Evolutionary conservation across 2,888 invertebrate species (phyloP).

Genomic region (Epinotia ramella): DNA sequence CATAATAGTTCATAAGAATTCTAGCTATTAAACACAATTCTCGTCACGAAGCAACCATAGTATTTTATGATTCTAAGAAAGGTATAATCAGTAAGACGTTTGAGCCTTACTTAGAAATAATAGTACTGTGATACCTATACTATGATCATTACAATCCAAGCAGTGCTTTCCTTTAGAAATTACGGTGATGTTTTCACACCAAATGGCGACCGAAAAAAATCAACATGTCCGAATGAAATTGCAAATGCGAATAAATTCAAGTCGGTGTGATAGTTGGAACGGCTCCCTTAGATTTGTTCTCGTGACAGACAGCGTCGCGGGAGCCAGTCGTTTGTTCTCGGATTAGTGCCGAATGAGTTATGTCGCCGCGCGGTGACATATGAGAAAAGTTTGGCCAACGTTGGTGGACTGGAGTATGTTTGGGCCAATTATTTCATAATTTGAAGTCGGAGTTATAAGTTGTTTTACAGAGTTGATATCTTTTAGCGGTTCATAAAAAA

Average conservation of each 20-base stretch:
- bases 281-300: constrained; percentile 43
- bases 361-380: constrained; percentile 44
- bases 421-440: constrained; percentile 27
- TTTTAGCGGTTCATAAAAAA: background rate
- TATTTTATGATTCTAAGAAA: constrained; percentile 33
- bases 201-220: constrained; percentile 12
- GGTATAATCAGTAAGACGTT: constrained; percentile 27
- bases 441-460: constrained; percentile 4
- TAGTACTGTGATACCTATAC: constrained; percentile 5
- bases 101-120: constrained; percentile 29
- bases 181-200: background rate
- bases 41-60: constrained; percentile 32
- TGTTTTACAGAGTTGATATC: constrained; percentile 8
- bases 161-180: constrained; percentile 5
- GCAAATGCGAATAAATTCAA: constrained; percentile 16
- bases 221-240: background rate
- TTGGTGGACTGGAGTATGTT: constrained; percentile 35
- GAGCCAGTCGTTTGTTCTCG: constrained; percentile 53
- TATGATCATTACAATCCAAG: constrained; percentile 15
- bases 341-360: constrained; percentile 47
- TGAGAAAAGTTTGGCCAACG: constrained; percentile 43
- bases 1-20: constrained; percentile 29
- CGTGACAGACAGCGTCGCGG: constrained; percentile 45
- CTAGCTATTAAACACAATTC: constrained; percentile 28
- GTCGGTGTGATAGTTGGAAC: constrained; percentile 43